Percentiles rank a stretch among this genome's conserved stretches.
These are phyloP conservation scores for Eulithis prunata DNA, from an alignment of 2,888 invertebrate genomes.

Conservation along the genomic window DNA sequence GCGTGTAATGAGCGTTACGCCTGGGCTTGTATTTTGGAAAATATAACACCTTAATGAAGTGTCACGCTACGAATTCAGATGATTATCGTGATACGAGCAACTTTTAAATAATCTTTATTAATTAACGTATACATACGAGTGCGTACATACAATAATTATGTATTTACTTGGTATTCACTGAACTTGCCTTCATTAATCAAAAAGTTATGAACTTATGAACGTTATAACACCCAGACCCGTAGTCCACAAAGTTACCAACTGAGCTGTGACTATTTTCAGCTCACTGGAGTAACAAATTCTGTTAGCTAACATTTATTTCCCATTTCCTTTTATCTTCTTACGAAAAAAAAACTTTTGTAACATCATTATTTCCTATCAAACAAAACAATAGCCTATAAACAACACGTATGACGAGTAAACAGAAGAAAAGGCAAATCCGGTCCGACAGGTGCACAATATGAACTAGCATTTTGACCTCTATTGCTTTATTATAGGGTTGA, in stretches of 20 bases:
- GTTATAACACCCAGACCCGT: no score
- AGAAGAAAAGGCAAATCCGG: slow-evolving; percentile 55
- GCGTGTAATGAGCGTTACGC: slow-evolving; percentile 42
- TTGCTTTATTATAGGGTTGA: slow-evolving; percentile 26
- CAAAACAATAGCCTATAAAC: slow-evolving; percentile 69
- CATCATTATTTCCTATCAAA: slow-evolving; percentile 48
- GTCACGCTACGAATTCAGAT: no score
- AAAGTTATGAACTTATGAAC: no score
- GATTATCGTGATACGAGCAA: no score
- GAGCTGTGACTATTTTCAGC: no score
- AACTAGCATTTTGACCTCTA: slow-evolving; percentile 37
- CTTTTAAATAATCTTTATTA: no score
- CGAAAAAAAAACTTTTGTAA: slow-evolving; percentile 14
- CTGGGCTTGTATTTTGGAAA: slow-evolving; percentile 54
- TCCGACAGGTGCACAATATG: slow-evolving; percentile 42
- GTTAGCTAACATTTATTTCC: neutral
- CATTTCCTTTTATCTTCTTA: slow-evolving; percentile 2
- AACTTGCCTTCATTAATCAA: no score
- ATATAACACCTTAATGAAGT: slow-evolving; percentile 64
- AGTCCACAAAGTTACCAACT: slow-evolving; percentile 12
- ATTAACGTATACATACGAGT: no score
- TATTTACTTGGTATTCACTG: no score
- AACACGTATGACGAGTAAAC: slow-evolving; percentile 64
- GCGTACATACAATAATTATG: no score
- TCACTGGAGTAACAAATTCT: neutral